Evolutionary conservation across 2,888 invertebrate species (phyloP).

Genomic region (Caenorhabditis wallacei): DNA sequence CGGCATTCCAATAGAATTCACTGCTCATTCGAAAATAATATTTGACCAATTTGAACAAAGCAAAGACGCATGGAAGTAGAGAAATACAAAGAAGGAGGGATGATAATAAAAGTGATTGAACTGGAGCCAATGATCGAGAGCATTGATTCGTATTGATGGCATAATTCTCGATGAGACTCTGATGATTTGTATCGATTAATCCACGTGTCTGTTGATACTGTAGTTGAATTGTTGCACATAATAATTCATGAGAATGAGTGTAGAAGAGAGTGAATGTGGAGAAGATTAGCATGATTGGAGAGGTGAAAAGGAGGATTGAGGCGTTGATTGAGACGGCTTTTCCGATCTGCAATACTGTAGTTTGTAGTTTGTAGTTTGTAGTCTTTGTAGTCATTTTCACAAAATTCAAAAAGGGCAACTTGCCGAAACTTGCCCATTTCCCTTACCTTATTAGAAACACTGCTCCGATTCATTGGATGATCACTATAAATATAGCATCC

Average conservation of each 20-base stretch:
- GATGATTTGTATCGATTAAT: constrained; percentile 42
- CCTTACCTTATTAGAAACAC: constrained; percentile 65
- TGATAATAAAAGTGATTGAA: constrained; percentile 64
- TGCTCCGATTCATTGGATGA: constrained; percentile 72
- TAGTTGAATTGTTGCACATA: constrained; percentile 69
- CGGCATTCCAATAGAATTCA: constrained; percentile 73
- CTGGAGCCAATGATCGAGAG: constrained; percentile 54
- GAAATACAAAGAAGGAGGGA: constrained; percentile 65
- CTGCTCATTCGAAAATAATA: constrained; percentile 71
- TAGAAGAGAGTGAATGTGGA: constrained; percentile 63
- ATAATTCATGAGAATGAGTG: constrained; percentile 67
- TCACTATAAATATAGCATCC: constrained; percentile 68
- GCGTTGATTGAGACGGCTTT: constrained; percentile 60
- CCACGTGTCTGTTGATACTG: constrained; percentile 62
- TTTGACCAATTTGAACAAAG: constrained; percentile 72
- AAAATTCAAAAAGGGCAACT: not conserved
- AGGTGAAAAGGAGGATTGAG: constrained; percentile 61
- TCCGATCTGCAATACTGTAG: constrained; percentile 71
- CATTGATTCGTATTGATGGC: constrained; percentile 62
- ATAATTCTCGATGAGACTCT: constrained; percentile 51
- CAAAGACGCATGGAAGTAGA: constrained; percentile 64
- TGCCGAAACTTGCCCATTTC: not conserved
- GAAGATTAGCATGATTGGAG: constrained; percentile 65
- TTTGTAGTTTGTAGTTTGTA: no score
- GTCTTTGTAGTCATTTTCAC: not conserved